Evolutionary conservation across 1,140 invertebrate species (phyloP).

Genomic region (Vanessa tameamea): DNA sequence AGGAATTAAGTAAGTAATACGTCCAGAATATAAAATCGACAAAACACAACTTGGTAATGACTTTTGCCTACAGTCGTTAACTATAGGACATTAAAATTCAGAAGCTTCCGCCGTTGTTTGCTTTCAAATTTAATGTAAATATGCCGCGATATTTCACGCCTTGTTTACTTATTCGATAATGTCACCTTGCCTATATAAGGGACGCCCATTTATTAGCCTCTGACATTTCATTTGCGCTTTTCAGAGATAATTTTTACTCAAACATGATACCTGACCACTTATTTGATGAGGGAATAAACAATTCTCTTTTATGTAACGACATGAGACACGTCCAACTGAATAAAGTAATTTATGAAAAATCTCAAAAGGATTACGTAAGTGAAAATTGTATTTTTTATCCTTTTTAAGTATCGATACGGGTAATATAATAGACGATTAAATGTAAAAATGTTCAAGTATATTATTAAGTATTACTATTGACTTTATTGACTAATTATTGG

Average conservation of each 20-base stretch:
- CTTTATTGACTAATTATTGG: too few relatives aligned
- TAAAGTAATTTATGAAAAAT: constrained; percentile 57
- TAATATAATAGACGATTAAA: too few relatives aligned
- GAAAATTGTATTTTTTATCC: too few relatives aligned
- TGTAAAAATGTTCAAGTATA: too few relatives aligned
- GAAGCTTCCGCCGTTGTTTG: constrained; percentile 53
- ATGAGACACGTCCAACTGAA: constrained; percentile 62
- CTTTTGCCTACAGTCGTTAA: constrained; percentile 10
- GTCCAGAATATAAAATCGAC: background rate
- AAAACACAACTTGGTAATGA: constrained; percentile 2
- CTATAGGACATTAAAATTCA: constrained; percentile 55
- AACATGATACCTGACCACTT: constrained; percentile 63
- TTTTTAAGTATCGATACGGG: too few relatives aligned
- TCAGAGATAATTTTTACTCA: constrained; percentile 2
- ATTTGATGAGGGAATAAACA: constrained; percentile 69
- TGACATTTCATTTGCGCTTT: constrained; percentile 19
- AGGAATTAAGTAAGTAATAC: too few relatives aligned
- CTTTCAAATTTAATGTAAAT: constrained; percentile 69
- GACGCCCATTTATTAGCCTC: constrained; percentile 22
- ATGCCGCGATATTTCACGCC: constrained; percentile 49
- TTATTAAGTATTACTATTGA: too few relatives aligned
- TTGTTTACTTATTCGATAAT: constrained; percentile 61
- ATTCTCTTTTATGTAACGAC: constrained; percentile 58
- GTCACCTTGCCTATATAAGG: constrained; percentile 35
- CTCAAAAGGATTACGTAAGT: constrained; percentile 69